Conservation (phyloP, 1,140 invertebrate species). For the Achatina immaculata region DNA sequence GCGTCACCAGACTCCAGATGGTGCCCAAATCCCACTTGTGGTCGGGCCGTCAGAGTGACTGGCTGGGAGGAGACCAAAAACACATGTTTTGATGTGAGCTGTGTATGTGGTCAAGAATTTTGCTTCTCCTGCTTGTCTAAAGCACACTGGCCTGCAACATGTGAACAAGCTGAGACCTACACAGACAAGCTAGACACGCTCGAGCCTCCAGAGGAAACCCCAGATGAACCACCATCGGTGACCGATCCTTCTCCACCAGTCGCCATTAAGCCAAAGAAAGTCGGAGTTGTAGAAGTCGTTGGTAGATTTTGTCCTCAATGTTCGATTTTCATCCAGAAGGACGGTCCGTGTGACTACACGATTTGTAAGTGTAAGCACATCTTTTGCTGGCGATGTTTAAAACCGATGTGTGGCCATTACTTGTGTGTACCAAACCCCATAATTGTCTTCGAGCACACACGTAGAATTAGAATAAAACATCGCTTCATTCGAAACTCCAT, state of each 20-base stretch:
- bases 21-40: constrained; percentile 57
- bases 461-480: not conserved
- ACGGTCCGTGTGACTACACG: constrained; percentile 38
- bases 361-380: constrained; percentile 21
- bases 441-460: not conserved
- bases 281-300: not conserved
- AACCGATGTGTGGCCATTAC: not conserved
- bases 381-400: constrained; percentile 41
- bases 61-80: not conserved
- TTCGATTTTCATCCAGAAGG: constrained; percentile 34
- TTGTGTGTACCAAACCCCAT: not conserved
- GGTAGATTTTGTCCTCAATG: constrained; percentile 36
- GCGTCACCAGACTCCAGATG: constrained; percentile 40
- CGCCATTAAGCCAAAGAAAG: too few relatives aligned
- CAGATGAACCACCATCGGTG: not conserved
- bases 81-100: constrained; percentile 32
- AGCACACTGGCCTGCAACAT: constrained; percentile 54
- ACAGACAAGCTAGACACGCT: constrained; percentile 28
- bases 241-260: constrained; percentile 9
- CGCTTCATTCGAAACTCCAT: not conserved
- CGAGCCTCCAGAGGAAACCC: not conserved
- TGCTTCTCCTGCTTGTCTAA: constrained; percentile 52
- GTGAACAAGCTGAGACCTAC: constrained; percentile 44
- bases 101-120: constrained; percentile 47
- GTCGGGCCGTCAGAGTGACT: constrained; percentile 42